These are phyloP conservation scores for Neoscelio sp. DNA, from an alignment of 2,888 invertebrate species.

Conservation along the genomic window DNA sequence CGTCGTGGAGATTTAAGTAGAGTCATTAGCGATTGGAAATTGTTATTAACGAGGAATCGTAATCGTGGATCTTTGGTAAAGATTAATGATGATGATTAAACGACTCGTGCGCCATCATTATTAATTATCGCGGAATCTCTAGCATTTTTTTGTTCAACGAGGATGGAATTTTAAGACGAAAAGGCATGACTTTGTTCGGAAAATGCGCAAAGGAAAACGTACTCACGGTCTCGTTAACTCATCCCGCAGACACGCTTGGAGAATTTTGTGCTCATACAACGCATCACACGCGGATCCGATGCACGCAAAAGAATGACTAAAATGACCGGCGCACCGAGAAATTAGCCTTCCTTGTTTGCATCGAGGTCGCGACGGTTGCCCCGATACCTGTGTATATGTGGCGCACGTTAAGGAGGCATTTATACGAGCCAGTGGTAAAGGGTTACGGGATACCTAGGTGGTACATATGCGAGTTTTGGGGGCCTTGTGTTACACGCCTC, in stretches of 20 bases:
- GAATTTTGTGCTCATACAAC: conserved; percentile 50
- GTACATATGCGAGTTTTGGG: conserved; percentile 38
- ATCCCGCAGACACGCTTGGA: conserved; percentile 49
- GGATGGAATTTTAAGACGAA: conserved; percentile 35
- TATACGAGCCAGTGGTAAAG: conserved; percentile 59
- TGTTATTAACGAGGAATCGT: no score
- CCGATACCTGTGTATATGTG: conserved; percentile 49
- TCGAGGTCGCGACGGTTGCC: conserved; percentile 59
- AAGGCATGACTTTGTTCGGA: conserved; percentile 41
- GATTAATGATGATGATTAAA: no score
- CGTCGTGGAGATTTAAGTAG: no score
- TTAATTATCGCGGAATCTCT: conserved; percentile 43
- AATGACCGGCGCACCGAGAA: conserved; percentile 59
- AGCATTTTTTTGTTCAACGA: conserved; percentile 40
- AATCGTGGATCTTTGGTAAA: no score
- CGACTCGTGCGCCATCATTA: no score
- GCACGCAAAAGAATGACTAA: conserved; percentile 64
- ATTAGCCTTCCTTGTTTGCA: conserved; percentile 62
- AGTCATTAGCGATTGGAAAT: no score
- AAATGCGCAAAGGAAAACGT: conserved; percentile 40
- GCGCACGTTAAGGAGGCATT: conserved; percentile 24
- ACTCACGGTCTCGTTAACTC: conserved; percentile 60
- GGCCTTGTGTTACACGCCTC: conserved; percentile 73
- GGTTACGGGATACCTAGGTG: conserved; percentile 57
- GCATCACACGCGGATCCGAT: conserved; percentile 53